Conservation (phyloP, 2,888 invertebrate species). For the Agrochola circellaris region DNA sequence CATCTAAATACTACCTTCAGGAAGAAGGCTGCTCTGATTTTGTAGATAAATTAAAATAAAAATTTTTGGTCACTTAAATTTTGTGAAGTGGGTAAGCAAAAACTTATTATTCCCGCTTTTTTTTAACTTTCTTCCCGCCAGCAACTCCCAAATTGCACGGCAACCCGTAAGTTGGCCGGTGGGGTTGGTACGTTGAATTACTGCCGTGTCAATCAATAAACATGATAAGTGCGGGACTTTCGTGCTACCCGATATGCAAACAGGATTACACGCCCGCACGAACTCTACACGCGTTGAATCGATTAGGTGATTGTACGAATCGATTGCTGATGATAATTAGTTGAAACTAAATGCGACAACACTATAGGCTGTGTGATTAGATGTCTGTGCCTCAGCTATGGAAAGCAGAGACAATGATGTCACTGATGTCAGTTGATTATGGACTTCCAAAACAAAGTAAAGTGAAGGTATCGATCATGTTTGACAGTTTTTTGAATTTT, state of each 20-base stretch:
- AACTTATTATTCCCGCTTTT: neutral
- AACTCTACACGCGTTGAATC: conserved; percentile 80
- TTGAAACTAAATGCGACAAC: conserved; percentile 57
- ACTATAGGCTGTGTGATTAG: conserved; percentile 43
- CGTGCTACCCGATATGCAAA: conserved; percentile 89
- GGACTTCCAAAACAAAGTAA: neutral
- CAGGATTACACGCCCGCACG: conserved; percentile 83
- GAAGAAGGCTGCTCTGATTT: neutral
- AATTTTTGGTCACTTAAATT: neutral
- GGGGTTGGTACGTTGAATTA: conserved; percentile 86
- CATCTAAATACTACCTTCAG: neutral
- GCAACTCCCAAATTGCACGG: conserved; percentile 55
- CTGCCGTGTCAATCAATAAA: conserved; percentile 91
- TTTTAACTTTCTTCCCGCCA: conserved; percentile 62
- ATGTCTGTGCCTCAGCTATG: conserved; percentile 17
- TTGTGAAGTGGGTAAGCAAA: neutral
- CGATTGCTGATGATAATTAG: conserved; percentile 72
- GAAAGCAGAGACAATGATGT: conserved; percentile 8
- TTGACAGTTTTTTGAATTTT: neutral
- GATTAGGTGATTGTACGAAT: conserved; percentile 75
- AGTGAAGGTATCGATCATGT: neutral
- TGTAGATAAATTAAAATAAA: neutral
- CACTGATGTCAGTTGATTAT: neutral
- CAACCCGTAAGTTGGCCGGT: conserved; percentile 68
- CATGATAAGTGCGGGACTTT: conserved; percentile 89